Percentiles rank a stretch among this genome's conserved stretches.
These are phyloP conservation scores for Coronaproctus castanopsis DNA, from an alignment of 2,888 invertebrate species.

Conservation along the genomic window DNA sequence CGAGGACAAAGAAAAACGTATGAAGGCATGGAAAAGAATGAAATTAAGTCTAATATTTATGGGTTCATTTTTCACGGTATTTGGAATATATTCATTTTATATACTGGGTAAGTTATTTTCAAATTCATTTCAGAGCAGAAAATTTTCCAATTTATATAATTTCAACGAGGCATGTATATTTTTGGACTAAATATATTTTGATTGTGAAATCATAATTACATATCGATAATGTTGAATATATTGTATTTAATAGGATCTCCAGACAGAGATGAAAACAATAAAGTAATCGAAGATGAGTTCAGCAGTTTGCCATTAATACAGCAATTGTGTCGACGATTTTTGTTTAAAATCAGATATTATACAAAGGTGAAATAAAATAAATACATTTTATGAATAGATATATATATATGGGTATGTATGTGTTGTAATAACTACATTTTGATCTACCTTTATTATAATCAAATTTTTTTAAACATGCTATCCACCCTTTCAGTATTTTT, in stretches of 20 bases:
- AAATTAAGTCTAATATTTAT: conserved; percentile 6
- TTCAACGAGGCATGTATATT: neutral
- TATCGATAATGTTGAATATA: too few species aligned
- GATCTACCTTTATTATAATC: too few species aligned
- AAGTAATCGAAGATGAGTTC: conserved; percentile 51
- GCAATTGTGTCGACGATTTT: conserved; percentile 49
- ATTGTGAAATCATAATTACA: too few species aligned
- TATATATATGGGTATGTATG: too few species aligned
- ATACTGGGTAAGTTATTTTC: conserved; percentile 2
- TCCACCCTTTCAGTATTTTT: neutral
- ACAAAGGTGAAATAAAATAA: conserved; percentile 6
- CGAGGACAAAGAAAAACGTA: conserved; percentile 8
- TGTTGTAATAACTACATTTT: too few species aligned
- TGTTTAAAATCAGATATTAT: conserved; percentile 35
- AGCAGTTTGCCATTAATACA: conserved; percentile 42
- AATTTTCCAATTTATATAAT: neutral
- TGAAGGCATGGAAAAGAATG: conserved; percentile 10
- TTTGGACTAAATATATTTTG: neutral
- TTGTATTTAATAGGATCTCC: conserved; percentile 41
- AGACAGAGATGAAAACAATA: conserved; percentile 45
- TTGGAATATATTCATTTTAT: conserved; percentile 6
- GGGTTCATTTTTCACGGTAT: conserved; percentile 5
- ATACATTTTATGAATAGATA: too few species aligned
- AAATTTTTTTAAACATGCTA: neutral
- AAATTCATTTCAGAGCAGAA: neutral